Evolutionary conservation across 64 coral and sea anemone genomes (phyloP), one percentile per base, ranked within the genome.

Genomic region (Stichodactyla mertensii): DNA sequence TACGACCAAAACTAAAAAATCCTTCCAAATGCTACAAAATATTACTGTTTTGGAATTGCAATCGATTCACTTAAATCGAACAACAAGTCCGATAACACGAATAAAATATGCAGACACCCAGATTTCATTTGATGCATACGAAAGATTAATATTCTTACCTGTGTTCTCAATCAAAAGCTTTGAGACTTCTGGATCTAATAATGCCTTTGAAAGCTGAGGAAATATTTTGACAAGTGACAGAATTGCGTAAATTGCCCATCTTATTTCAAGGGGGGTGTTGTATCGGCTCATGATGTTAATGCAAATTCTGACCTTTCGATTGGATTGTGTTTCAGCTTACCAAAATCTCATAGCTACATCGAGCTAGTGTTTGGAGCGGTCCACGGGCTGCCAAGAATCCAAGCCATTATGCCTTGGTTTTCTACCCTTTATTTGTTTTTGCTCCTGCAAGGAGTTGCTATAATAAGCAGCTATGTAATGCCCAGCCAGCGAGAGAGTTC

Each of bases 351-450:
- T 55, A 55, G 78, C 78, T 81, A 51, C 51, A 81, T 9, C 22
- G 4, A 31, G 26, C 69, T 26, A 58, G 14, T 5, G 7, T 79
- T 79, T 9, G 19, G 53, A 22, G 52, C 78, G 19, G 78, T 74
- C 69, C 4, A 31, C 10, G 16, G 69, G 24, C 69, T 74, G 69
- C 80, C 9, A 82, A 82, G 80, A 57, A 8, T 82, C 27, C 52
- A 54, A 53, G 80, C 16, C 83, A 85, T 18, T 9, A 85, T 85
- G 83, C 83, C 83, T 85, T 85, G 83, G 83, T 61, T 85, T 64
- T 59, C 12, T 64, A 61, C 16, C 14, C 9, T 85, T 85, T 12
- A 58, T 26, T 85, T 26, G 15, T 61, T 64, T n/a, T 85, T 85
- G 8, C 54, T 18, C 18, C 16, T 57, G 52, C 16, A 85, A 58